Percentiles rank a stretch among this genome's conserved stretches.
phyloP scores from a whole-genome alignment of 2,888 invertebrate genomes.

The Ochropacha duplaris region DNA sequence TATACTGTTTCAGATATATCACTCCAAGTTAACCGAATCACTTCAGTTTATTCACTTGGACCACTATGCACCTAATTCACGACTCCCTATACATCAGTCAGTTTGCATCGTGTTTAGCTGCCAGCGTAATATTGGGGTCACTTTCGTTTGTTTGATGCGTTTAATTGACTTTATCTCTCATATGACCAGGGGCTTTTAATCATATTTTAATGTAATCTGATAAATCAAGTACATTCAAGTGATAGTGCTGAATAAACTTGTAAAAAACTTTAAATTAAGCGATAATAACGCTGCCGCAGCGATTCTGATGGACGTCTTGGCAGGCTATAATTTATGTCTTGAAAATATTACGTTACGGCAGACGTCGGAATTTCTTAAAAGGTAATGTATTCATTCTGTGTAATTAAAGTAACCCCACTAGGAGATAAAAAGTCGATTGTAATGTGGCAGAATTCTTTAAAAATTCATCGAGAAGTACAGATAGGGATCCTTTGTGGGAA shows the following conservation, averaged over 20 bases:
- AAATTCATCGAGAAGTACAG: neutral
- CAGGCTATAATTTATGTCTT: conserved; percentile 43
- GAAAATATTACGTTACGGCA: conserved; percentile 31
- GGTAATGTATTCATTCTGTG: conserved; percentile 47
- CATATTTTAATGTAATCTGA: conserved; percentile 11
- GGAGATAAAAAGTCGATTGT: conserved; percentile 29
- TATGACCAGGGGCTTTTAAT: conserved; percentile 24
- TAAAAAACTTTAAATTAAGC: conserved; percentile 32
- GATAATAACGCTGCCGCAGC: conserved; percentile 41
- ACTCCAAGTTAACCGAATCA: neutral
- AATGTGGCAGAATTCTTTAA: conserved; percentile 14
- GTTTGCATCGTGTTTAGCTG: conserved; percentile 32
- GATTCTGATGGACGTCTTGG: conserved; percentile 38
- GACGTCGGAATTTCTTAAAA: conserved; percentile 43
- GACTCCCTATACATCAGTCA: conserved; percentile 17
- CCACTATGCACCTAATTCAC: conserved; percentile 15
- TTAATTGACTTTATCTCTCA: conserved; percentile 34
- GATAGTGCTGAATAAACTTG: neutral
- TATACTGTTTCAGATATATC: too few relatives aligned
- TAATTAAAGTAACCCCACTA: conserved; percentile 43
- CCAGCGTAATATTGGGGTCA: conserved; percentile 26
- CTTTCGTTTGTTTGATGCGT: conserved; percentile 33
- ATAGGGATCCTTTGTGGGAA: neutral
- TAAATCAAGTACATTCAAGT: conserved; percentile 4
- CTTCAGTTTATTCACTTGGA: neutral